A percentile compares a stretch with the other conserved stretches of the same genome.
Evolutionary conservation across 1,140 invertebrate species (phyloP).

Genomic region (Wasmannia auropunctata): DNA sequence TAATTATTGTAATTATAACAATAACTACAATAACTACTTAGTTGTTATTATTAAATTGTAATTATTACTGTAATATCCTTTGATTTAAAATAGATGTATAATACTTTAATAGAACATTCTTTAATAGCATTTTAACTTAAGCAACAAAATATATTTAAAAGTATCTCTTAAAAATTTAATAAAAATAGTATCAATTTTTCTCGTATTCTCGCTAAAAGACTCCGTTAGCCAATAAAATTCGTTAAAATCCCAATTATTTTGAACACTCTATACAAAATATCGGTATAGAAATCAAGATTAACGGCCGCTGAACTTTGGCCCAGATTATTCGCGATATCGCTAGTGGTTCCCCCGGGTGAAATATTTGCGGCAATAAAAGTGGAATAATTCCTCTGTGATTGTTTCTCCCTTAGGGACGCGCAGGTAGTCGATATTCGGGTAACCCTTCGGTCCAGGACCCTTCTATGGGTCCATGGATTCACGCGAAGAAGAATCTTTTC

Average conservation of each 20-base stretch:
- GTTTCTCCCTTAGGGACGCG: constrained; percentile 4
- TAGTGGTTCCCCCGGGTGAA: not conserved
- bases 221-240: not conserved
- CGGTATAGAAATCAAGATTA: constrained; percentile 25
- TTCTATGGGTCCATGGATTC: not conserved
- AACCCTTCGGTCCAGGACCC: not conserved
- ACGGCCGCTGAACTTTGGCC: not conserved
- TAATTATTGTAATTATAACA: not conserved
- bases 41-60: too few species aligned
- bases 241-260: not conserved
- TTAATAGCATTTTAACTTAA: not conserved
- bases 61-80: not conserved
- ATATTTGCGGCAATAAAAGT: constrained; percentile 38
- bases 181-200: not conserved
- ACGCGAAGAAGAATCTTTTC: not conserved
- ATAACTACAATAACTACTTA: too few species aligned
- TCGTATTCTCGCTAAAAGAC: not conserved
- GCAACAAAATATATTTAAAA: constrained; percentile 1
- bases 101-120: too few species aligned
- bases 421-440: constrained; percentile 11
- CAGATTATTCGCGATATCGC: constrained; percentile 10
- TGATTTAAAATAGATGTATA: not conserved
- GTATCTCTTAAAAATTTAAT: not conserved
- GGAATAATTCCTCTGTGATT: constrained; percentile 44
- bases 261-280: not conserved